phyloP scores from a whole-genome alignment of 2,113 vertebrate species.

The Ovis canadensis region DNA sequence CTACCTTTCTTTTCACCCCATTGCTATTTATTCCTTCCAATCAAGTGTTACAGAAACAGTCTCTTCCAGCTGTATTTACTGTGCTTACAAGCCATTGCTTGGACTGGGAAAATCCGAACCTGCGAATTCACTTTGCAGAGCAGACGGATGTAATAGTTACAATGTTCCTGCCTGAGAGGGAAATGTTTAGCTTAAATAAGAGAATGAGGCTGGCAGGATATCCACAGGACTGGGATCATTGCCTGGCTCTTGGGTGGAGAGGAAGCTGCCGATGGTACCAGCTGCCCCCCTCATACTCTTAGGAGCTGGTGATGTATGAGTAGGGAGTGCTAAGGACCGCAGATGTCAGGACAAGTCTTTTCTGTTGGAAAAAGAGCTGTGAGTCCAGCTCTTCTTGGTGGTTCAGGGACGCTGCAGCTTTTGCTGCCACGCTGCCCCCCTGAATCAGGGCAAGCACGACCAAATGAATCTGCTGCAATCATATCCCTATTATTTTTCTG shows the following conservation, averaged over 20 bases:
- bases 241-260: not conserved
- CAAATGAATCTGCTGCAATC: not conserved
- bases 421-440: fast-evolving
- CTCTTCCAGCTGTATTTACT: not conserved
- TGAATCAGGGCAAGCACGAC: not conserved
- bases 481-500: constrained; percentile 52
- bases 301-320: not conserved
- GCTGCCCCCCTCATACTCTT: not conserved
- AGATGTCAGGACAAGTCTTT: not conserved
- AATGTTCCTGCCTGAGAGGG: not conserved
- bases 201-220: not conserved
- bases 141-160: not conserved
- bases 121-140: not conserved
- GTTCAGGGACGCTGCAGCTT: not conserved
- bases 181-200: constrained; percentile 18
- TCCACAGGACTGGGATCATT: not conserved
- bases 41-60: not conserved
- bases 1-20: not conserved
- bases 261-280: not conserved
- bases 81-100: not conserved
- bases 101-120: not conserved
- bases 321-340: not conserved
- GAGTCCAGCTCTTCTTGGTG: not conserved
- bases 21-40: not conserved
- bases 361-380: not conserved